Evolutionary conservation across 1,140 invertebrate species (phyloP), one percentile per base, ranked within the genome.

Genomic region (Pogonognathellus flavescens): DNA sequence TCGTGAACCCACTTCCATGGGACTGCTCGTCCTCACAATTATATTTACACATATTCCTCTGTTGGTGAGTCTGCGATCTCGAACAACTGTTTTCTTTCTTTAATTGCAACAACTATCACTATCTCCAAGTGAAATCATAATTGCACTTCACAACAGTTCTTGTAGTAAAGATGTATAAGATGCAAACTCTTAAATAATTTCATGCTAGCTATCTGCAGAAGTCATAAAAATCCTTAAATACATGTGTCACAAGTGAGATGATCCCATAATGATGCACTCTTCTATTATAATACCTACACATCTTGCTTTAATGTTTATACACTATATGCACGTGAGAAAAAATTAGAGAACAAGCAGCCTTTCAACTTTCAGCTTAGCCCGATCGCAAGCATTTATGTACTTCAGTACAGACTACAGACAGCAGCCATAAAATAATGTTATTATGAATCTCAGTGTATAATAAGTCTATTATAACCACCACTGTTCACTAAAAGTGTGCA

Each of bases 11-110:
- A 84, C 86, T 11, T 80, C 86, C 80, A 49, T 59, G 41, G 83
- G 82, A 52, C 52, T 88, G 1, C 84, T 88, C 59, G 52, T 85
- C n/a, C 84, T 88, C 10, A 84, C 85, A 55, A 80, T 84, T 80
- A 20, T 88, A 57, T 86, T 60, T 82, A 83, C 87, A 50, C 87
- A 88, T 60, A 41, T 86, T 31, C 76, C 83, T 31, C 31, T 86
- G 10, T 18, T 84, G 72, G 86, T 86, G 70, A 84, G 70, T 59
- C 16, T 52, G 60, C 31, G 52, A 41, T 22, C 8, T 49, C 10
- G 9, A 8, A 16, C 20, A 66, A 66, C 20, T 66, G 66, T 76
- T 49, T 76, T 16, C 49, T 76, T 50, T 50, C 41, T 31, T 76
- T 76, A 76, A 76, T 76, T 76, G 9, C 70, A 18, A 18, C 25